Evolutionary conservation across 2,113 vertebrate genomes (phyloP).

Genomic region (Ceyx margarethae): DNA sequence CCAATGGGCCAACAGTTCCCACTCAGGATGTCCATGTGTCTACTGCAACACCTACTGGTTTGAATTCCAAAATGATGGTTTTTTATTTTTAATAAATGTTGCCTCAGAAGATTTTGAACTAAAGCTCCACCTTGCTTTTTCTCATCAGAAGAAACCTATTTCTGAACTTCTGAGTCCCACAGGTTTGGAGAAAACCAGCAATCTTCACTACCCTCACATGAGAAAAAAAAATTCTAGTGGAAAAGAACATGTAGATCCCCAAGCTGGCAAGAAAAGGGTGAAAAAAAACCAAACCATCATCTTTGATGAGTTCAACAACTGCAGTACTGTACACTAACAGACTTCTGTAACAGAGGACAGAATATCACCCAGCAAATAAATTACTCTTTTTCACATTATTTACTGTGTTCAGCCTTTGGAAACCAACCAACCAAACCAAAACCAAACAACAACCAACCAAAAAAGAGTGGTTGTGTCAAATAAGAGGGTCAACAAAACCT

Average conservation of each 20-base stretch:
- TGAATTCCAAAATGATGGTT: not conserved
- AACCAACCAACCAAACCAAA: not conserved
- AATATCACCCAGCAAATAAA: not conserved
- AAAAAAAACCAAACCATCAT: not conserved
- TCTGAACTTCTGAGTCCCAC: not conserved
- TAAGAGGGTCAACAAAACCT: not conserved
- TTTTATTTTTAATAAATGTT: not conserved
- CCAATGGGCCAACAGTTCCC: not conserved
- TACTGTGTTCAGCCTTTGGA: not conserved
- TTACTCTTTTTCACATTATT: not conserved
- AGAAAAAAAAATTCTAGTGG: not conserved
- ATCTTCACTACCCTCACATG: not conserved
- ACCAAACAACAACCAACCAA: too few relatives aligned
- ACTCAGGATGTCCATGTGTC: not conserved
- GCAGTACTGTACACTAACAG: not conserved
- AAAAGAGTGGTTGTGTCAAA: fast-evolving
- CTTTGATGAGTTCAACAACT: not conserved
- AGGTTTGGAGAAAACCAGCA: not conserved
- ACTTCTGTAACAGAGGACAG: fast-evolving
- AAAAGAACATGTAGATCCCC: not conserved
- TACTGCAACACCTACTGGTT: not conserved
- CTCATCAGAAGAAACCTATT: not conserved
- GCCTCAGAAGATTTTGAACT: not conserved
- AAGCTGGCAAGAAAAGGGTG: not conserved
- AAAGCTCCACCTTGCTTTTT: not conserved